Evolutionary conservation across 2,113 vertebrate genomes (phyloP).

Genomic region (Crotalus tigris): DNA sequence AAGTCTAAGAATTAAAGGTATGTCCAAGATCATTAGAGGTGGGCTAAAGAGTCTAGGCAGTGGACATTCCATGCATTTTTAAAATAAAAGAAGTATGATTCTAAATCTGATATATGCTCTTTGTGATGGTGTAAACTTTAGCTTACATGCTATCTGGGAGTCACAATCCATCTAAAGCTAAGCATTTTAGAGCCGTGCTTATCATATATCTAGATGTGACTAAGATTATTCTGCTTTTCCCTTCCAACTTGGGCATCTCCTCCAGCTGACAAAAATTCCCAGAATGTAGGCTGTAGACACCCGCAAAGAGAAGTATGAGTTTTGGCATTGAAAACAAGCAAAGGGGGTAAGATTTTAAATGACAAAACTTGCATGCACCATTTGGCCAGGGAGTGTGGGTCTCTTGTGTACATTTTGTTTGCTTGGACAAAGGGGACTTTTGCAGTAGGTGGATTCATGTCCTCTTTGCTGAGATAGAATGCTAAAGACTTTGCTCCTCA

Average conservation of each 20-base stretch:
- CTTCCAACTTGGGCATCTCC: neutral
- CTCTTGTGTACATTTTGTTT: neutral
- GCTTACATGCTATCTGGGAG: neutral
- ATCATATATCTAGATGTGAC: neutral
- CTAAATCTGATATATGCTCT: neutral
- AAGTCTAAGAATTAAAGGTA: neutral
- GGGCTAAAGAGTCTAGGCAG: neutral
- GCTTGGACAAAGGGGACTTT: neutral
- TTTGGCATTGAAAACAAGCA: neutral
- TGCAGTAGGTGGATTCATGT: neutral
- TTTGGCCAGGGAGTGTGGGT: neutral
- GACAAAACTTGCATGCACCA: neutral
- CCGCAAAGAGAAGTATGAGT: neutral
- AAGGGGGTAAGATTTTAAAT: neutral
- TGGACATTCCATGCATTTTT: neutral
- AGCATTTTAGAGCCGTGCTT: neutral
- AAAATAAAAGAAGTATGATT: neutral
- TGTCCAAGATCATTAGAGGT: neutral
- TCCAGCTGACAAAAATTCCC: neutral
- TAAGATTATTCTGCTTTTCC: neutral
- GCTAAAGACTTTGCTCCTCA: no score
- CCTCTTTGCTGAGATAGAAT: neutral
- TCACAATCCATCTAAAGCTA: neutral
- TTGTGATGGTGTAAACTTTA: neutral
- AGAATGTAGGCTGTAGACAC: neutral